These are phyloP conservation scores for Lithophane leautieri DNA, from an alignment of 2,888 invertebrate species.

Conservation along the genomic window DNA sequence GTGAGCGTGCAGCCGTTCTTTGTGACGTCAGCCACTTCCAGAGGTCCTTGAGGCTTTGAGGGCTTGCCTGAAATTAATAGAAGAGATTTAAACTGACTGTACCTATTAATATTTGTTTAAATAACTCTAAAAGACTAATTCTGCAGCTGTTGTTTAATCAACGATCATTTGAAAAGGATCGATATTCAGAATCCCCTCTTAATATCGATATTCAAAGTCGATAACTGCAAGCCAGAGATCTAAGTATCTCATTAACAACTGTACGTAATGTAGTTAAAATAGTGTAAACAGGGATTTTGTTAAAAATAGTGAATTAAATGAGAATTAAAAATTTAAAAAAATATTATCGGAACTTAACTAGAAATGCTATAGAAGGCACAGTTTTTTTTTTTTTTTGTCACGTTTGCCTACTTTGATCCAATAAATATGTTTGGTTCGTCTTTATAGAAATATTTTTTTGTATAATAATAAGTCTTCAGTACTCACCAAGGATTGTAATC, in stretches of 20 bases:
- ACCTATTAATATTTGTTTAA: background rate
- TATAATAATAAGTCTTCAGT: background rate
- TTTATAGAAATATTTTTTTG: too few relatives aligned
- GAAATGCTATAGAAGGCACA: background rate
- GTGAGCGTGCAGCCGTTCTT: conserved; percentile 97
- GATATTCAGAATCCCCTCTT: too few relatives aligned
- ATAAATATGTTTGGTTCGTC: too few relatives aligned
- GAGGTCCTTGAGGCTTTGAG: conserved; percentile 95
- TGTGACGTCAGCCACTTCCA: conserved; percentile 96
- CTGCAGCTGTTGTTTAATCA: background rate
- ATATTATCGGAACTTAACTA: background rate
- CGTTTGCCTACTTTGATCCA: background rate
- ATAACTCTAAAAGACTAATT: background rate
- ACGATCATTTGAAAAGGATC: background rate
- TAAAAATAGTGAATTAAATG: too few relatives aligned
- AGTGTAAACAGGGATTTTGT: too few relatives aligned
- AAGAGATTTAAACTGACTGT: background rate
- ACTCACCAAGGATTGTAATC: conserved; percentile 93
- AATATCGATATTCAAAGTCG: background rate
- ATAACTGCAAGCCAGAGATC: background rate
- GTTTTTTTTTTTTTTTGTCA: background rate
- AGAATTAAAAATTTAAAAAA: background rate
- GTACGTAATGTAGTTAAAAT: too few relatives aligned
- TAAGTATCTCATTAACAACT: background rate
- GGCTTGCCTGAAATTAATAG: conserved; percentile 89